Base-by-base conservation (phyloP, 1,140 invertebrate species). In the Eriocheir sinensis region DNA sequence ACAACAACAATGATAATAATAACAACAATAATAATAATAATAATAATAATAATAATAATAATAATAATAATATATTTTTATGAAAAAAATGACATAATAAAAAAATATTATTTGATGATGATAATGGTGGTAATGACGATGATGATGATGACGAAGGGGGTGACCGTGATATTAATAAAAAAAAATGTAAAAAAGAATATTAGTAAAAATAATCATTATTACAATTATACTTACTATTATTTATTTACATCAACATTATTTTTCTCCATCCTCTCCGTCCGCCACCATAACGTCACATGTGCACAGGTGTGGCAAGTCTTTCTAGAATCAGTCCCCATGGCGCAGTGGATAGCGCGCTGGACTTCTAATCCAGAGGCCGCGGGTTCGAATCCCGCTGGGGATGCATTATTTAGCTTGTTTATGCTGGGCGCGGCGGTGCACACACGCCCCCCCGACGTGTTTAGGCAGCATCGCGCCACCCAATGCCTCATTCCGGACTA, bases 271-370 rank as follows among this genome's bases (percentile, higher is more conserved):
- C n/a, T n/a, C n/a, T n/a, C n/a, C n/a, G n/a, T n/a, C n/a, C n/a
- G n/a, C n/a, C n/a, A n/a, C n/a, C n/a, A n/a, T n/a, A n/a, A n/a
- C n/a, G n/a, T n/a, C n/a, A n/a, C n/a, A n/a, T n/a, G n/a, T n/a
- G n/a, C n/a, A n/a, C n/a, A n/a, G n/a, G n/a, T n/a, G n/a, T n/a
- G n/a, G n/a, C n/a, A n/a, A n/a, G n/a, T n/a, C n/a, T n/a, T n/a
- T n/a, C 60, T 72, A n/a, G 17, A 72, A n/a, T 60, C 32, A 27
- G 89, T 90, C 89, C 89, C 89, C 89, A 90, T 90, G 89, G 89
- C 89, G 89, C 89, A 90, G 89, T 90, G 89, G 89, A 90, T 90
- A 90, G 89, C 89, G 89, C 89, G 89, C 89, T 90, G 89, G 89
- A 90, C 89, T 90, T 90, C 89, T 90, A 90, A 90, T 90, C 89